A percentile compares a stretch with the other conserved stretches of the same genome.
Conservation (phyloP, 2,113 vertebrate genomes). For the Mixornis gularis region DNA sequence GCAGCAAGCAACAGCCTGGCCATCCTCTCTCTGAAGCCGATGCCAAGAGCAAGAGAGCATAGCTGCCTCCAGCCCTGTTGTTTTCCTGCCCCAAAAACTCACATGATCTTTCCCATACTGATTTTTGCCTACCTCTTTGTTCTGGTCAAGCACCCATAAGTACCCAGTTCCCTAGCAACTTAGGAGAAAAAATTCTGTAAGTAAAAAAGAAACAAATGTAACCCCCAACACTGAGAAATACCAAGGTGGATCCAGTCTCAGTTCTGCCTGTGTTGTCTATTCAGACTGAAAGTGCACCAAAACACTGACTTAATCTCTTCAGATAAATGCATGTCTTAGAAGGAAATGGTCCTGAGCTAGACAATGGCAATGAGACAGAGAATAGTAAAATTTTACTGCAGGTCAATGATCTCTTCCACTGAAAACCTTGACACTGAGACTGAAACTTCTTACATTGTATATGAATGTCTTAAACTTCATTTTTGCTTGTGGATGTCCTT, state of each 20-base stretch:
- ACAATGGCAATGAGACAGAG: not conserved
- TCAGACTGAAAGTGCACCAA: not conserved
- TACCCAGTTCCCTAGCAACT: too few relatives aligned
- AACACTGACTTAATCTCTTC: not conserved
- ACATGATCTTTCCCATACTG: too few relatives aligned
- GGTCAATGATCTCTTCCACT: not conserved
- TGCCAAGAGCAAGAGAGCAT: too few relatives aligned
- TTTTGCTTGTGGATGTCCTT: slow-evolving; percentile 10
- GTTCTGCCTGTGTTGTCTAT: not conserved
- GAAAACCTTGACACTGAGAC: not conserved
- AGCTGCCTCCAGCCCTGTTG: too few relatives aligned
- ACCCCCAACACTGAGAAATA: not conserved
- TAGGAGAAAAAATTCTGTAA: too few relatives aligned
- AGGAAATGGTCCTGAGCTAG: not conserved
- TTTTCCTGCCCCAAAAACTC: too few relatives aligned
- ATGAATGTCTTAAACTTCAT: slow-evolving; percentile 62
- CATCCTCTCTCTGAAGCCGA: too few relatives aligned
- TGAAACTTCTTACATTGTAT: slow-evolving; percentile 50
- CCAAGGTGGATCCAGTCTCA: not conserved
- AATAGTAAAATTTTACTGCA: not conserved
- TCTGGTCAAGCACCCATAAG: too few relatives aligned
- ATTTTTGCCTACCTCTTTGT: too few relatives aligned
- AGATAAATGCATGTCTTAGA: not conserved
- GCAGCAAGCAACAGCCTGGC: too few relatives aligned
- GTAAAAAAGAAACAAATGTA: too few relatives aligned